Evolutionary conservation across 2,797 vertebrate species (phyloP).

Genomic region (Hoplostethus mediterraneus): DNA sequence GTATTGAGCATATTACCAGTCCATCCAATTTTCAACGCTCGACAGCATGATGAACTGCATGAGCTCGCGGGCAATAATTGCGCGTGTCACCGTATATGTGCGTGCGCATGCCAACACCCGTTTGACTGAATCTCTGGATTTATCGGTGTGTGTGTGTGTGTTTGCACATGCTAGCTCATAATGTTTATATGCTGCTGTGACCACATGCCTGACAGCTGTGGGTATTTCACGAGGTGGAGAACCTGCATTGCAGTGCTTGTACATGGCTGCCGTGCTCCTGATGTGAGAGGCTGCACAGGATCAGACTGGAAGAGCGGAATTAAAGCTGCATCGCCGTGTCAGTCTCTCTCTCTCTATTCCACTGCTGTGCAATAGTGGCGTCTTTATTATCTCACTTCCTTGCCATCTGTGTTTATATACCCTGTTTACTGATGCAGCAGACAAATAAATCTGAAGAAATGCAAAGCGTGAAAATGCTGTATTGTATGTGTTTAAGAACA

Average conservation of each 20-base stretch:
- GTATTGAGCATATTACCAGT: constrained; percentile 64
- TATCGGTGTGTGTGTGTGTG: constrained; percentile 28
- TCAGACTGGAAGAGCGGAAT: constrained; percentile 61
- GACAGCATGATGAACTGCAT: constrained; percentile 44
- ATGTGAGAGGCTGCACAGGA: constrained; percentile 64
- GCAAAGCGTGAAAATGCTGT: constrained; percentile 13
- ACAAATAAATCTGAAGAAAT: not conserved
- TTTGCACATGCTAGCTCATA: constrained; percentile 32
- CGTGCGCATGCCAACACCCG: constrained; percentile 16
- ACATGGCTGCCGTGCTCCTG: constrained; percentile 61
- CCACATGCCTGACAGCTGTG: constrained; percentile 71
- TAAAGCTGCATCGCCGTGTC: constrained; percentile 38
- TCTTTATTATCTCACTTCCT: not conserved
- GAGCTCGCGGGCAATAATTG: constrained; percentile 36
- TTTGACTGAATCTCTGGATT: constrained; percentile 37
- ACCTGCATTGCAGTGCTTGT: constrained; percentile 75
- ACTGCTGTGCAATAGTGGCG: constrained; percentile 3
- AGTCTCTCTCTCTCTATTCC: constrained; percentile 24
- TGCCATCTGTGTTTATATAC: constrained; percentile 15
- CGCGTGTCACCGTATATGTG: constrained; percentile 16
- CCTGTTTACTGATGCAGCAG: constrained; percentile 25
- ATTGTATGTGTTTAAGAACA: constrained; percentile 18
- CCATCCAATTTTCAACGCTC: constrained; percentile 68
- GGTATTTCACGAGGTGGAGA: constrained; percentile 73
- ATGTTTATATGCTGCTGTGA: constrained; percentile 44